These are phyloP conservation scores for Lepilemur ruficaudatus DNA, from an alignment of 2,797 vertebrate genomes.

Conservation along the genomic window DNA sequence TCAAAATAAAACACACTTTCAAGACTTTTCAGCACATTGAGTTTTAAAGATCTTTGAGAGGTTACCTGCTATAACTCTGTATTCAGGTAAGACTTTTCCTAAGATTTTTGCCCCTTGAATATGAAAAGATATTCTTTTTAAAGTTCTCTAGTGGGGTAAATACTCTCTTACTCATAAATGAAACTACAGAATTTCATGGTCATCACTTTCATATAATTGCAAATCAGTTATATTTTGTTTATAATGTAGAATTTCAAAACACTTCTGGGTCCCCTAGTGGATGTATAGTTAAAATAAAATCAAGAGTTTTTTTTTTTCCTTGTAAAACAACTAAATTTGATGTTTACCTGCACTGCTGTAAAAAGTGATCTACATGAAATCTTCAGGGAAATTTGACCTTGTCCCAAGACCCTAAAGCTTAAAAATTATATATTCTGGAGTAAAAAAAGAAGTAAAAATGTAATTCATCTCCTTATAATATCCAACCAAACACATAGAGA, in stretches of 20 bases:
- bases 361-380: not conserved
- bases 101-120: not conserved
- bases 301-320: not conserved
- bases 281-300: not conserved
- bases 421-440: not conserved
- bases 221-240: not conserved
- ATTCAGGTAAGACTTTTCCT: not conserved
- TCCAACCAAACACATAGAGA: not conserved
- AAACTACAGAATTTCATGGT: not conserved
- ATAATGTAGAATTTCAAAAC: not conserved
- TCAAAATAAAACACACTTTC: not conserved
- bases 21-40: not conserved
- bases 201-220: not conserved
- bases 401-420: not conserved
- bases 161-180: not conserved
- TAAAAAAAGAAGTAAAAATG: not conserved
- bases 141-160: not conserved
- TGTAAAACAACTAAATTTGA: not conserved
- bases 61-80: not conserved
- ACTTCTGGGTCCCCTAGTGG: not conserved
- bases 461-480: not conserved
- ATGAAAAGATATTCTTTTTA: not conserved
- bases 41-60: not conserved
- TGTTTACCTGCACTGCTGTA: no score
- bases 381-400: not conserved